These are phyloP conservation scores for Ascaphus truei DNA, from an alignment of 2,113 vertebrate species.

Conservation along the genomic window DNA sequence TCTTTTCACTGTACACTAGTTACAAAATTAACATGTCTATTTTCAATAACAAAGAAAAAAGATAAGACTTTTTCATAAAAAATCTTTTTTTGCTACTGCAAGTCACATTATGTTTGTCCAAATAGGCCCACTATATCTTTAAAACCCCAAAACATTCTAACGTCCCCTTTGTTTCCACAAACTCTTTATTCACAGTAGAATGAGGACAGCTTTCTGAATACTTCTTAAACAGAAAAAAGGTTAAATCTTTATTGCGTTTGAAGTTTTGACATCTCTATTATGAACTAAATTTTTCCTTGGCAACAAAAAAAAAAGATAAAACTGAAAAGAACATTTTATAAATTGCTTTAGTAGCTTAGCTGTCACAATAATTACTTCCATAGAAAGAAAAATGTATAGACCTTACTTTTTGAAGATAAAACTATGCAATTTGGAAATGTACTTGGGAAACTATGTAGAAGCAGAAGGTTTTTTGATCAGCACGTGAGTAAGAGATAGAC, in stretches of 20 bases:
- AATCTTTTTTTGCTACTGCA: not conserved
- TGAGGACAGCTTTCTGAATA: not conserved
- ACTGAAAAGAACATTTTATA: slow-evolving; percentile 7
- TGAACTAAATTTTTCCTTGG: not conserved
- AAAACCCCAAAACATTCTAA: slow-evolving; percentile 13
- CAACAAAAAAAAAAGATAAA: slow-evolving; percentile 11
- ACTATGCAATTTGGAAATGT: slow-evolving; percentile 2
- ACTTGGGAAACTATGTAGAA: no score
- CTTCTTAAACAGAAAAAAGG: slow-evolving; percentile 21
- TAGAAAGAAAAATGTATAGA: slow-evolving; percentile 1
- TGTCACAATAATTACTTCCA: slow-evolving; percentile 25
- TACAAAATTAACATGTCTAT: slow-evolving; percentile 23
- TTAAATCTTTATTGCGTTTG: slow-evolving; percentile 15
- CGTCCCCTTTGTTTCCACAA: slow-evolving; percentile 14
- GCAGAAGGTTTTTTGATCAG: no score
- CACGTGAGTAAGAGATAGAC: no score
- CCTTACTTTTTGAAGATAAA: slow-evolving; percentile 11
- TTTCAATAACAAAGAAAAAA: slow-evolving; percentile 25
- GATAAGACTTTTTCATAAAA: slow-evolving; percentile 23
- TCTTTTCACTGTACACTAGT: not conserved
- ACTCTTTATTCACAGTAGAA: not conserved
- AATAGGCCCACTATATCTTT: slow-evolving; percentile 10
- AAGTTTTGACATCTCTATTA: slow-evolving; percentile 33
- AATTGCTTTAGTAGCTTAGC: slow-evolving; percentile 22
- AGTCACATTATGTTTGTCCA: slow-evolving; percentile 7